Evolutionary conservation across 2,113 vertebrate genomes (phyloP).

Genomic region (Amphiprion percula): DNA sequence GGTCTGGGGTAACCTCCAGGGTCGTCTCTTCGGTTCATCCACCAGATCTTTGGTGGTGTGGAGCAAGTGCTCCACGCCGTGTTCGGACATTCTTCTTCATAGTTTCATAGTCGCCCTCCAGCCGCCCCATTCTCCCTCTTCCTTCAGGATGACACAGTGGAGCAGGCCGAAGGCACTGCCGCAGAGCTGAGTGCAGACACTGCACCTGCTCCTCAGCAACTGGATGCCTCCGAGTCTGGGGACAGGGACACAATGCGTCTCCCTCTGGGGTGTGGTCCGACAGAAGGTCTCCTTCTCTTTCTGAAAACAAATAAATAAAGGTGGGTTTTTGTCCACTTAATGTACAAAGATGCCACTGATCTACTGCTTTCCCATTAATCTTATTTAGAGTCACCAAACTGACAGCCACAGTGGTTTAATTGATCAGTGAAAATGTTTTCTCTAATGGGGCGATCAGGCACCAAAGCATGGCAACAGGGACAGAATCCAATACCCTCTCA

Average conservation of each 20-base stretch:
- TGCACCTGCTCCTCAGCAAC: constrained; percentile 73
- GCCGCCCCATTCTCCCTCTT: constrained; percentile 82
- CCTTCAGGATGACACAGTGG: constrained; percentile 77
- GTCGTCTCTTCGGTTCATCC: constrained; percentile 41
- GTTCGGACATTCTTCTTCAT: constrained; percentile 70
- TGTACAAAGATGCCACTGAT: neutral
- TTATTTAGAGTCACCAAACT: neutral
- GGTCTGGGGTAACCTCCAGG: constrained; percentile 76
- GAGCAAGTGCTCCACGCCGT: constrained; percentile 79
- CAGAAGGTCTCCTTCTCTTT: constrained; percentile 80
- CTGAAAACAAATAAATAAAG: constrained; percentile 50
- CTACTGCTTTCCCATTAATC: constrained; percentile 9
- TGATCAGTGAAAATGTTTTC: constrained; percentile 41
- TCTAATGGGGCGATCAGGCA: constrained; percentile 13
- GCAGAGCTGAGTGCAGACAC: constrained; percentile 77
- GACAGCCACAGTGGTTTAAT: constrained; percentile 18
- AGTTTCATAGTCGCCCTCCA: constrained; percentile 78
- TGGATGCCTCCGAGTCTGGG: constrained; percentile 52
- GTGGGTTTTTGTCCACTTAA: neutral
- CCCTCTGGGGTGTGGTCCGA: constrained; percentile 66
- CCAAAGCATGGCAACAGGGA: constrained; percentile 7
- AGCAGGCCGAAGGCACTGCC: constrained; percentile 81
- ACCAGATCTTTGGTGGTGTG: constrained; percentile 74
- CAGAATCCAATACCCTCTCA: constrained; percentile 50
- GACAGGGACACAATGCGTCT: constrained; percentile 74